Conservation (phyloP, 2,888 invertebrate genomes). For the Polymixis lichenea region DNA sequence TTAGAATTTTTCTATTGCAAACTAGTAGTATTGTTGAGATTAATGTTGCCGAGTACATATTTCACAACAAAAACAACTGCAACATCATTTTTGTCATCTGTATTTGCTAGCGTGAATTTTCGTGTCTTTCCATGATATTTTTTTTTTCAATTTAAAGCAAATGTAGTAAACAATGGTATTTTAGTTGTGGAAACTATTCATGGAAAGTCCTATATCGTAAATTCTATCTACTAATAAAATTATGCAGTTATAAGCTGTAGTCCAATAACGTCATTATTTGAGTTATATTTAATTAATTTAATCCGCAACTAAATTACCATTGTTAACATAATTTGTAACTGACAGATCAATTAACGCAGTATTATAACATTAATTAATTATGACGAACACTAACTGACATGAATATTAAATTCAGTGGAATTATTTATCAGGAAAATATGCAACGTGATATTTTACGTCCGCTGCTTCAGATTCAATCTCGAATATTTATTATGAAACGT, state of each 20-base stretch:
- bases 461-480: constrained; percentile 37
- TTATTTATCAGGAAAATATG: constrained; percentile 27
- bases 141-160: not conserved
- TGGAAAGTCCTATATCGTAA: not conserved
- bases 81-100: not conserved
- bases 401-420: constrained; percentile 20
- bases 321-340: not conserved
- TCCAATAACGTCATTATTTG: not conserved
- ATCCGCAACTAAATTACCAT: not conserved
- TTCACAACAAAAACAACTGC: not conserved
- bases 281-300: not conserved
- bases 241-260: too few species aligned
- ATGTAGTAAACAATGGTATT: not conserved
- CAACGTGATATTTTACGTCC: constrained; percentile 24
- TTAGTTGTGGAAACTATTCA: too few species aligned
- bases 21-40: not conserved
- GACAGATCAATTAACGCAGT: not conserved
- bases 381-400: constrained; percentile 8
- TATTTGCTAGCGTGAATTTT: not conserved
- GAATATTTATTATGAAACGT: constrained; percentile 44
- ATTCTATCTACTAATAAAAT: not conserved
- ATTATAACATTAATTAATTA: not conserved
- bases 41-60: not conserved
- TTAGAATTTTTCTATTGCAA: not conserved
- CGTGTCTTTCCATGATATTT: not conserved